phyloP scores from a whole-genome alignment of 2,888 invertebrate genomes.

The Caenorhabditis sp. region DNA sequence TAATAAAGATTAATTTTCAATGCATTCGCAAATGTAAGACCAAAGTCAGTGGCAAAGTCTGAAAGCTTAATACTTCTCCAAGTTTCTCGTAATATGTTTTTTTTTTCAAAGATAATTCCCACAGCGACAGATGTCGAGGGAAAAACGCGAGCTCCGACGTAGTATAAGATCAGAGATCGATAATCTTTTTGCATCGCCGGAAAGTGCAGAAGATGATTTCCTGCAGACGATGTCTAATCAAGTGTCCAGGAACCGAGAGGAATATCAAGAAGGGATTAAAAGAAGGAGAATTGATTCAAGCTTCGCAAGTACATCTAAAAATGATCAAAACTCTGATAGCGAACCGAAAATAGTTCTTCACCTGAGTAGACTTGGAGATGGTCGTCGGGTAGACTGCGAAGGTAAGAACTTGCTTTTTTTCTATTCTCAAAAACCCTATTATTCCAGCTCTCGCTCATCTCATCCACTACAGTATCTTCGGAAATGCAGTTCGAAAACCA shows the following conservation, averaged over 20 bases:
- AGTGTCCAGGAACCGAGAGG: not conserved
- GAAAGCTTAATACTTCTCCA: not conserved
- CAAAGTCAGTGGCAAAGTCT: not conserved
- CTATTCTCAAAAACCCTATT: not conserved
- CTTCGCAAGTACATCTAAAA: not conserved
- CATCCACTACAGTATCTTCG: conserved; percentile 69
- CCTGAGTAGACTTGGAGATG: conserved; percentile 27
- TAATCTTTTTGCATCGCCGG: conserved; percentile 45
- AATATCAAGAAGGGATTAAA: conserved; percentile 39
- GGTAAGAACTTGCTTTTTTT: no score
- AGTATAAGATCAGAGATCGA: conserved; percentile 46
- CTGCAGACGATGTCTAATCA: conserved; percentile 8
- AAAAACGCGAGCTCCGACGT: conserved; percentile 26
- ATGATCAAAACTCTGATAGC: not conserved
- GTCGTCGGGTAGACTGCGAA: conserved; percentile 30
- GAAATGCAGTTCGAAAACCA: conserved; percentile 61
- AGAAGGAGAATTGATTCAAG: not conserved
- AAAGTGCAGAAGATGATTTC: conserved; percentile 23
- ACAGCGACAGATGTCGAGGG: not conserved
- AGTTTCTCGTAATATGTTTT: not conserved
- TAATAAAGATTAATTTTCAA: not conserved
- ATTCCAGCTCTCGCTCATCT: conserved; percentile 65
- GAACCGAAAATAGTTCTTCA: conserved; percentile 9
- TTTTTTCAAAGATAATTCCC: no score
- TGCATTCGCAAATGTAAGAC: not conserved